Evolutionary conservation across 30 jellyfish, hydroid and myxozoan species (phyloP).

Genomic region (Cassiopea andromeda): DNA sequence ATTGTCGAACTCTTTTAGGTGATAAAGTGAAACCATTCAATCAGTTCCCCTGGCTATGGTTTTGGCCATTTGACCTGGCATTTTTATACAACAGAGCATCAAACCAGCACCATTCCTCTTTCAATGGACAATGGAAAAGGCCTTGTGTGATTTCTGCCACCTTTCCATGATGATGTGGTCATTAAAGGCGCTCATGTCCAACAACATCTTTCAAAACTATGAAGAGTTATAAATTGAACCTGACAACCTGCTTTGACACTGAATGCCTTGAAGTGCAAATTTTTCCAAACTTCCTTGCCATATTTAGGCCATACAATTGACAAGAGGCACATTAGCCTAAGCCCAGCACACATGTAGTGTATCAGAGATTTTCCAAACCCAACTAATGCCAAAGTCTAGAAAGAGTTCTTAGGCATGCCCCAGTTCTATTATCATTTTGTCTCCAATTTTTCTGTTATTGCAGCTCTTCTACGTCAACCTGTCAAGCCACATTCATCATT

Average conservation of each 20-base stretch:
- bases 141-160: slow-evolving; percentile 26
- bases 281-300: slow-evolving; percentile 24
- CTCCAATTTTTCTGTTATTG: slow-evolving; percentile 14
- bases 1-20: not conserved
- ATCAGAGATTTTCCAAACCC: not conserved
- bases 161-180: slow-evolving; percentile 31
- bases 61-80: slow-evolving; percentile 20
- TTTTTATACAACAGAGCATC: slow-evolving; percentile 53
- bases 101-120: slow-evolving; percentile 21
- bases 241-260: not conserved
- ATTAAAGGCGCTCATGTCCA: slow-evolving; percentile 9
- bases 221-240: slow-evolving; percentile 32
- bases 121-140: slow-evolving; percentile 43
- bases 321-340: slow-evolving; percentile 26
- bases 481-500: slow-evolving; percentile 19
- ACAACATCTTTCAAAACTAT: slow-evolving; percentile 29
- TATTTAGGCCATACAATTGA: slow-evolving; percentile 45
- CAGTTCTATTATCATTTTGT: not conserved
- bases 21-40: not conserved
- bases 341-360: not conserved
- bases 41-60: not conserved
- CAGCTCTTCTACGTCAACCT: slow-evolving; percentile 32
- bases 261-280: slow-evolving; percentile 51
- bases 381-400: not conserved
- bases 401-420: not conserved